A percentile compares a stretch with the other conserved stretches of the same genome.
Evolutionary conservation across 2,888 invertebrate genomes (phyloP).

Genomic region (Aspidiotus destructor): DNA sequence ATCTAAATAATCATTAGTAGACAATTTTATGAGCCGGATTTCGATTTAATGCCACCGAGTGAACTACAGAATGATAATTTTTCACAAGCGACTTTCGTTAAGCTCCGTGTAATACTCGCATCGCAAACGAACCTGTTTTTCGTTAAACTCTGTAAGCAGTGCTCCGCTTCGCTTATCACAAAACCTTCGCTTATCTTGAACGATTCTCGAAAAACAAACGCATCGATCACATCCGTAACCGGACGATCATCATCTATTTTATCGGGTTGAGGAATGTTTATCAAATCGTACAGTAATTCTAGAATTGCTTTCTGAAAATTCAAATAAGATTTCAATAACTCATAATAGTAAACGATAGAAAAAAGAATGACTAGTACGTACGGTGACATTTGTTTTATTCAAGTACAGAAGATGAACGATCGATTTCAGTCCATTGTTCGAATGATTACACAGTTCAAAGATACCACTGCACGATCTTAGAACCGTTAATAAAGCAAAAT

Average conservation of each 20-base stretch:
- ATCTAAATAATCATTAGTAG: too few relatives aligned
- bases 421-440: slow-evolving; percentile 32
- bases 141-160: slow-evolving; percentile 74
- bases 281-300: slow-evolving; percentile 81
- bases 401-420: slow-evolving; percentile 33
- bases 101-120: too few relatives aligned
- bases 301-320: slow-evolving; percentile 70
- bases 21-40: too few relatives aligned
- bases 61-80: too few relatives aligned
- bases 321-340: neutral
- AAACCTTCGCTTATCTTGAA: slow-evolving; percentile 90
- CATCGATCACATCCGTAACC: slow-evolving; percentile 79
- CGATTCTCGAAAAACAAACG: slow-evolving; percentile 60
- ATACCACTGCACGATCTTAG: slow-evolving; percentile 87
- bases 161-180: slow-evolving; percentile 82
- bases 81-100: too few relatives aligned
- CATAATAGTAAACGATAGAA: slow-evolving; percentile 3
- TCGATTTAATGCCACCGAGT: too few relatives aligned
- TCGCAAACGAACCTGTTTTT: slow-evolving; percentile 44
- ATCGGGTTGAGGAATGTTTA: slow-evolving; percentile 69
- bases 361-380: slow-evolving; percentile 44
- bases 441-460: slow-evolving; percentile 65
- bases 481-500: slow-evolving; percentile 55
- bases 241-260: slow-evolving; percentile 89
- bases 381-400: slow-evolving; percentile 45